Conservation (phyloP, 2,113 vertebrate species). For the Melanocharis versteri region DNA sequence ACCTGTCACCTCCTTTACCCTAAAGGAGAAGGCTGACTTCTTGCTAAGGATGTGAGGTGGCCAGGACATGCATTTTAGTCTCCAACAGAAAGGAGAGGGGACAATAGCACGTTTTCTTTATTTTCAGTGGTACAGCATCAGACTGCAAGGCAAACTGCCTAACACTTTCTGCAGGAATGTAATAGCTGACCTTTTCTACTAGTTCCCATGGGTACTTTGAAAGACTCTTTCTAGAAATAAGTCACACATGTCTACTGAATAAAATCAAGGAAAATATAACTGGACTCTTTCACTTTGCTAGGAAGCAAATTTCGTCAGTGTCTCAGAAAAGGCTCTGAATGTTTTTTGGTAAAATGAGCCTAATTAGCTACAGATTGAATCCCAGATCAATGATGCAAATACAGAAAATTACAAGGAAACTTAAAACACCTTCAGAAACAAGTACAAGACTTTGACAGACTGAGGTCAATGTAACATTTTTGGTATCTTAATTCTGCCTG, state of each 20-base stretch:
- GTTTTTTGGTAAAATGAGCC: neutral
- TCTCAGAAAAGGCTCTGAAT: neutral
- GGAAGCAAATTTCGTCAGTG: neutral
- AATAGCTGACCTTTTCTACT: constrained; percentile 20
- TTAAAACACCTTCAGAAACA: neutral
- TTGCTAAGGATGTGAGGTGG: neutral
- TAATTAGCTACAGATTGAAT: neutral
- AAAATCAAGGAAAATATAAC: constrained; percentile 8
- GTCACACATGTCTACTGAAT: neutral
- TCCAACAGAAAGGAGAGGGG: neutral
- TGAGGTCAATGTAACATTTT: neutral
- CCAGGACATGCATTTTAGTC: neutral
- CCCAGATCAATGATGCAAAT: neutral
- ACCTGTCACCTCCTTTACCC: neutral
- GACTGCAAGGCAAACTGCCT: neutral
- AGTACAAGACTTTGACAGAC: neutral
- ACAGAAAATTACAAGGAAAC: neutral
- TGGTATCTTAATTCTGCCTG: neutral
- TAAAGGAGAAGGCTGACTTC: neutral
- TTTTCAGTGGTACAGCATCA: neutral
- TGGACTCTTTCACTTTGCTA: neutral
- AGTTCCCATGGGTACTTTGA: neutral
- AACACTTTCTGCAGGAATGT: neutral
- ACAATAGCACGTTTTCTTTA: neutral
- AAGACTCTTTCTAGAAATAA: constrained; percentile 15